These are phyloP conservation scores for Vulpes ferrilata DNA, from an alignment of 2,113 vertebrate species.

Conservation along the genomic window DNA sequence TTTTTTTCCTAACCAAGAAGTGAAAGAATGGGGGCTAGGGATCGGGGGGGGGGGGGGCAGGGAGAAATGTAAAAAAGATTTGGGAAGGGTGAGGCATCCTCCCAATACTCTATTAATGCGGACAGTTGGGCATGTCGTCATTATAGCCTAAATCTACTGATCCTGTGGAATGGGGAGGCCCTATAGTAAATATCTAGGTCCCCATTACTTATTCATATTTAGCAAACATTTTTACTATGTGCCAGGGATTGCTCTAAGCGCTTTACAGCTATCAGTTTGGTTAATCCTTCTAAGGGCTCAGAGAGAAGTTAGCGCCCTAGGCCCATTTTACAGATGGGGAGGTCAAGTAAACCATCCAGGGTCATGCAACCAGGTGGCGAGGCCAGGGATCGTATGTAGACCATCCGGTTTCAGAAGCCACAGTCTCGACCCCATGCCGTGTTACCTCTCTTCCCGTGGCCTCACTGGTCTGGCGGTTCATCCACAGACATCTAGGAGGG, in stretches of 20 bases:
- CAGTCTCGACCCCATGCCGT: not conserved
- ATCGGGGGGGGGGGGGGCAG: too few species aligned
- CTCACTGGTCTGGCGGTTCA: not conserved
- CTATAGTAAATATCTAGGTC: not conserved
- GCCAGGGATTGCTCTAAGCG: conserved; percentile 14
- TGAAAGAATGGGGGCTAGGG: not conserved
- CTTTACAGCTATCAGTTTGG: conserved; percentile 29
- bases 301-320: not conserved
- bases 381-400: not conserved
- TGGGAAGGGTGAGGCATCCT: not conserved
- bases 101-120: conserved; percentile 28
- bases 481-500: not conserved
- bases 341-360: not conserved
- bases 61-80: not conserved
- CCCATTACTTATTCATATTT: conserved; percentile 62
- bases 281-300: not conserved
- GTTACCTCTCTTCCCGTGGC: not conserved
- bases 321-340: conserved; percentile 38
- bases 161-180: not conserved
- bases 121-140: not conserved
- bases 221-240: conserved; percentile 42
- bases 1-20: not conserved
- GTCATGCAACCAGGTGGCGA: not conserved
- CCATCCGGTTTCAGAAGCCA: not conserved
- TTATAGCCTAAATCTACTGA: conserved; percentile 28